Evolutionary conservation across 2,888 invertebrate genomes (phyloP).

Genomic region (Adela reaumurella): DNA sequence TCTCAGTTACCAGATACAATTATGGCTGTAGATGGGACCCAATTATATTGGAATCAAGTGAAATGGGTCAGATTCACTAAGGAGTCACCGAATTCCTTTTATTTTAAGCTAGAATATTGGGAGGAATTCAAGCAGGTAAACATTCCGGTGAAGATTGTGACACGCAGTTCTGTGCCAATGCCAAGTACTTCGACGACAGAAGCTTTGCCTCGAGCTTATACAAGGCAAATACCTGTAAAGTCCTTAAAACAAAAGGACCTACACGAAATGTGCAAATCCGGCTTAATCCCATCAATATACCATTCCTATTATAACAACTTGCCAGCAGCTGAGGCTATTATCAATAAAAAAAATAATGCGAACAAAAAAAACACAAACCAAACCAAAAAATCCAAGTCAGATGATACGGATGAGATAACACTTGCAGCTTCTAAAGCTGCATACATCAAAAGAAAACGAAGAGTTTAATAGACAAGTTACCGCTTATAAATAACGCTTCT

Average conservation of each 20-base stretch:
- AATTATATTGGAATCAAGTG: slow-evolving; percentile 3
- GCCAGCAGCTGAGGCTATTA: no score
- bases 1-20: slow-evolving; percentile 1
- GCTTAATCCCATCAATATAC: no score
- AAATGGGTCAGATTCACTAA: slow-evolving; percentile 5
- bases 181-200: background rate
- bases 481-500: background rate
- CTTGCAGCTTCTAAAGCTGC: background rate
- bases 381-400: no score
- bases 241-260: background rate
- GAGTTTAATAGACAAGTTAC: background rate
- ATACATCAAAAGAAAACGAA: background rate
- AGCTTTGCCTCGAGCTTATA: background rate
- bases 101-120: background rate
- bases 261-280: no score
- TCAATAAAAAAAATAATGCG: no score
- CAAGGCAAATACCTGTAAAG: background rate
- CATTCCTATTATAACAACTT: no score
- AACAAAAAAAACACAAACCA: no score
- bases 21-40: background rate
- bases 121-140: background rate
- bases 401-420: no score
- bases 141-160: background rate
- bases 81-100: background rate
- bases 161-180: background rate